Conservation (phyloP, 2,888 invertebrate species). For the Himalopsyche anomala region DNA sequence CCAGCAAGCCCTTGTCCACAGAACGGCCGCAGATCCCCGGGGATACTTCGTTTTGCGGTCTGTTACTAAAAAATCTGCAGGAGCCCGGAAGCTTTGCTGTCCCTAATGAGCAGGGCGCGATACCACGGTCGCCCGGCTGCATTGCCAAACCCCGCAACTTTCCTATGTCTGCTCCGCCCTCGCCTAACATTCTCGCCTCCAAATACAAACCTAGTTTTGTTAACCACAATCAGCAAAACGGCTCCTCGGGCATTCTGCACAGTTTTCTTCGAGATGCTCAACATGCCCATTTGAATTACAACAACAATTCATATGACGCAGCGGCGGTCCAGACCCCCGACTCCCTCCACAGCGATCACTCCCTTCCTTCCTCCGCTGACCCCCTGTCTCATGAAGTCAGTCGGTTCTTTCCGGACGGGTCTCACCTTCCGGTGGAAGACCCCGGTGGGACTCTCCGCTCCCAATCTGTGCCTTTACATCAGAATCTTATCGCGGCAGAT, state of each 20-base stretch:
- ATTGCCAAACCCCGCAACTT: slow-evolving; percentile 72
- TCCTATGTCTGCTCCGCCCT: slow-evolving; percentile 83
- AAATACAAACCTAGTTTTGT: slow-evolving; percentile 72
- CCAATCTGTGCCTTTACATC: slow-evolving; percentile 87
- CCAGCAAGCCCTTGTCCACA: not conserved
- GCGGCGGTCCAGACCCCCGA: not conserved
- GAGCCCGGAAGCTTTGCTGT: slow-evolving; percentile 70
- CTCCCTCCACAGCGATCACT: slow-evolving; percentile 10
- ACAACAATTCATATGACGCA: slow-evolving; percentile 17
- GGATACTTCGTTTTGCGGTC: slow-evolving; percentile 67
- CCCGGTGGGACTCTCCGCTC: slow-evolving; percentile 78
- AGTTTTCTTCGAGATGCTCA: slow-evolving; percentile 65
- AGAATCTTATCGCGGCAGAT: slow-evolving; percentile 71
- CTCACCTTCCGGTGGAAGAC: slow-evolving; percentile 70
- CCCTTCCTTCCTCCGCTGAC: slow-evolving; percentile 74
- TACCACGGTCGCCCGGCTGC: slow-evolving; percentile 70
- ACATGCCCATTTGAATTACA: slow-evolving; percentile 11
- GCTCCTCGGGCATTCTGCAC: slow-evolving; percentile 74
- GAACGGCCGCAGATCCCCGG: slow-evolving; percentile 67
- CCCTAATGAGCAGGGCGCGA: slow-evolving; percentile 74
- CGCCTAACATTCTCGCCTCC: slow-evolving; percentile 77
- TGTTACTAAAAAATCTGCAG: slow-evolving; percentile 46
- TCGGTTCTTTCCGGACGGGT: slow-evolving; percentile 78
- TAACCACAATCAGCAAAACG: slow-evolving; percentile 67
- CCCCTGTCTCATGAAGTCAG: slow-evolving; percentile 79